A percentile compares a stretch with the other conserved stretches of the same genome.
phyloP scores from a whole-genome alignment of 2,113 vertebrate genomes.

The Gymnobelideus leadbeateri region DNA sequence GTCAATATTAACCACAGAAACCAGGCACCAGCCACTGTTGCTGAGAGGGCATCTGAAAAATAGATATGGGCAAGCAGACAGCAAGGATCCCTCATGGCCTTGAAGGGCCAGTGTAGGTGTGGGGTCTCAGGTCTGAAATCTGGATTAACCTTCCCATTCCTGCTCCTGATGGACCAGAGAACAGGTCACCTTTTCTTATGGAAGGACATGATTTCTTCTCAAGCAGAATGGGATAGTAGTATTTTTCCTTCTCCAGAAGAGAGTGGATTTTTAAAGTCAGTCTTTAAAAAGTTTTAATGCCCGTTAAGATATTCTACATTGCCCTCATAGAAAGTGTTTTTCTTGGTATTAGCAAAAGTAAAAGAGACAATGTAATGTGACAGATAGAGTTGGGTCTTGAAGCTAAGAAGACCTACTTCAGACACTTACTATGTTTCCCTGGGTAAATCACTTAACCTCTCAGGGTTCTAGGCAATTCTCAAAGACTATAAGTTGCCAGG shows the following conservation, averaged over 20 bases:
- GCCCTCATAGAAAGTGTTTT: conserved; percentile 28
- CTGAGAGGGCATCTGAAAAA: neutral
- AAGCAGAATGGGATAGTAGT: neutral
- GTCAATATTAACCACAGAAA: neutral
- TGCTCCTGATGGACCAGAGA: neutral
- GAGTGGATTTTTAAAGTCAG: neutral
- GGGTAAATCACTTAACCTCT: neutral
- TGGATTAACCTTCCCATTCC: neutral
- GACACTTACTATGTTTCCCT: neutral
- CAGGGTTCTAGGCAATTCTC: neutral
- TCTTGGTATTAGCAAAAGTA: neutral
- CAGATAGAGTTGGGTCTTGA: neutral
- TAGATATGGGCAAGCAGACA: neutral
- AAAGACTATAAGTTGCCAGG: neutral
- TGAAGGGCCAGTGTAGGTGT: neutral
- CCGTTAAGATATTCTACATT: conserved; percentile 42
- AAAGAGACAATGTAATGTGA: neutral
- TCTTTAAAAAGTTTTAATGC: neutral
- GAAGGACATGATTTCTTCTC: neutral
- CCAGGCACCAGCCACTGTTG: neutral
- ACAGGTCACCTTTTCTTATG: neutral
- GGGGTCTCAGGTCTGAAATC: neutral
- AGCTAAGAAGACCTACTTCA: neutral
- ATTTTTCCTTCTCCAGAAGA: conserved; percentile 29
- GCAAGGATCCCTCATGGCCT: neutral